phyloP scores from a whole-genome alignment of 2,888 invertebrate species.

The Lepidonotus clava region DNA sequence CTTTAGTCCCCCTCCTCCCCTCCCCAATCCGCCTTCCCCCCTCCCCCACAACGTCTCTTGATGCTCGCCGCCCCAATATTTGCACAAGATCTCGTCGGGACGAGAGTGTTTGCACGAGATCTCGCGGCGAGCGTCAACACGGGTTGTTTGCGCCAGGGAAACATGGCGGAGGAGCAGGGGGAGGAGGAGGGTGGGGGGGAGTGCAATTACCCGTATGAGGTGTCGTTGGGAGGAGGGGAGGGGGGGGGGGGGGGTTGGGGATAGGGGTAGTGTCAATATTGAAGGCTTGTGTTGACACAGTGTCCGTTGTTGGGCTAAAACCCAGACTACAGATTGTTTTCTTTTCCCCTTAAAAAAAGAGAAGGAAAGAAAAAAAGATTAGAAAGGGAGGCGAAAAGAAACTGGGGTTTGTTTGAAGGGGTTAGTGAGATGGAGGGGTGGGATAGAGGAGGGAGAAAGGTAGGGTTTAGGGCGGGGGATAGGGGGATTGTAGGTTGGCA shows the following conservation, averaged over 20 bases:
- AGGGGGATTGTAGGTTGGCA: background rate
- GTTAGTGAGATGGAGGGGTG: background rate
- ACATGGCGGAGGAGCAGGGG: background rate
- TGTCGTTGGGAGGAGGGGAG: background rate
- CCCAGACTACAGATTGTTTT: no score
- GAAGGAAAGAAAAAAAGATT: no score
- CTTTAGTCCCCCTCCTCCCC: background rate
- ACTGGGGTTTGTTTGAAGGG: background rate
- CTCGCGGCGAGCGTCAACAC: constrained; percentile 37
- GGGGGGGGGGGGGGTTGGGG: background rate
- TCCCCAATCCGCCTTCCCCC: background rate
- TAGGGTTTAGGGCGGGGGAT: background rate
- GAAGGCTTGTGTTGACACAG: background rate
- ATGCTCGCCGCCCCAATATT: background rate
- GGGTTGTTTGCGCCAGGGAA: constrained; percentile 21
- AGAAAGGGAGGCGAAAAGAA: background rate
- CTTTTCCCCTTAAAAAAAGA: no score
- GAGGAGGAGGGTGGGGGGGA: background rate
- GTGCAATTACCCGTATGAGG: constrained; percentile 49
- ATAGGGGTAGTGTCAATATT: background rate
- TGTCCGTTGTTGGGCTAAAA: no score
- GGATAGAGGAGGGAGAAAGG: background rate
- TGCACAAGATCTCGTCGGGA: constrained; percentile 35
- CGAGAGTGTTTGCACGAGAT: constrained; percentile 32
- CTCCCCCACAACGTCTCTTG: background rate